Conservation (phyloP, 1,140 invertebrate genomes). For the Solenopsis fugax region DNA sequence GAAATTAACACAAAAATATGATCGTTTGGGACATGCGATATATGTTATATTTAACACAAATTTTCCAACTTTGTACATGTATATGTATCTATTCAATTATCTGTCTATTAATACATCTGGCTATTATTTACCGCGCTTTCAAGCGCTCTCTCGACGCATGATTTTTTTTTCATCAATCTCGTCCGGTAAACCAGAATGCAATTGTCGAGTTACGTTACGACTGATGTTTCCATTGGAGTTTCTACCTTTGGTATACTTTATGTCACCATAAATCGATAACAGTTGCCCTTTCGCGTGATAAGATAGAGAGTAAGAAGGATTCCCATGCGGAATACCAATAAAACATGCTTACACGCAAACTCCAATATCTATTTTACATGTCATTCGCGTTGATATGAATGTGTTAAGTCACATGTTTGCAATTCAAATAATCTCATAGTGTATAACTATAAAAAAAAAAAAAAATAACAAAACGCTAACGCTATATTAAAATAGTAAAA, state of each 20-base stretch:
- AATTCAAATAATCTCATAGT: neutral
- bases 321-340: neutral
- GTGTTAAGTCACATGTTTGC: neutral
- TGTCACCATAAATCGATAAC: conserved; percentile 48
- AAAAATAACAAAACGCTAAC: neutral
- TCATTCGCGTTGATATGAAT: neutral
- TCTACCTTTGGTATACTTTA: neutral
- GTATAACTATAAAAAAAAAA: neutral
- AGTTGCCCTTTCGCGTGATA: conserved; percentile 38
- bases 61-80: neutral
- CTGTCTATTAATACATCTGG: neutral
- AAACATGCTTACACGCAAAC: neutral
- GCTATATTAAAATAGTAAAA: neutral
- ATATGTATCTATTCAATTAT: neutral
- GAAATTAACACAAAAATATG: too few species aligned
- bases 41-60: too few species aligned
- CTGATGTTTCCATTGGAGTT: neutral
- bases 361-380: conserved; percentile 14
- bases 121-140: neutral
- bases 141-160: neutral
- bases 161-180: neutral
- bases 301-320: conserved; percentile 26
- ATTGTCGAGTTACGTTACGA: conserved; percentile 19
- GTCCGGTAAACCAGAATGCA: neutral
- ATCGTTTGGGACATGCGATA: too few species aligned